phyloP scores from a whole-genome alignment of 2,113 vertebrate species.

The Psophia crepitans region DNA sequence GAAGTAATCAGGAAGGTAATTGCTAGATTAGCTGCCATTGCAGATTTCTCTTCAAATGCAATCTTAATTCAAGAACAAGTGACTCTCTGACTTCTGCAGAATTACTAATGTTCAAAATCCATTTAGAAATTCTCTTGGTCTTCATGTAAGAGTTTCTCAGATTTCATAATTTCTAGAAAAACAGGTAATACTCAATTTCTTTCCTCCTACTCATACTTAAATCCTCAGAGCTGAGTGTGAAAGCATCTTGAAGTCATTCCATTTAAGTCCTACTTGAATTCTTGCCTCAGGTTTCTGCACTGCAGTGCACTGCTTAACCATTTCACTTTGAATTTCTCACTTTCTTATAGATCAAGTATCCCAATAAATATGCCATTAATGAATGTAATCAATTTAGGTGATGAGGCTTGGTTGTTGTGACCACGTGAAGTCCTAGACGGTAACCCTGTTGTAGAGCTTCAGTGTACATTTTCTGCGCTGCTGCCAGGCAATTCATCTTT shows the following conservation, averaged over 20 bases:
- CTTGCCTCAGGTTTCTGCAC: neutral
- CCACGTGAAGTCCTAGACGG: neutral
- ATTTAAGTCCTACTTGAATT: neutral
- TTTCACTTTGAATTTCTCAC: neutral
- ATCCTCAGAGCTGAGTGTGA: neutral
- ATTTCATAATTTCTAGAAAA: neutral
- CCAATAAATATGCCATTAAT: neutral
- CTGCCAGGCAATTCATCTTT: neutral
- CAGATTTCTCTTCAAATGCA: neutral
- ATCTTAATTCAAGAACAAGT: neutral
- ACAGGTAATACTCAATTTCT: neutral
- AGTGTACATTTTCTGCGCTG: neutral
- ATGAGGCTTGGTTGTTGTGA: neutral
- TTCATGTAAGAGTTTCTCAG: neutral
- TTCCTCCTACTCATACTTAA: neutral
- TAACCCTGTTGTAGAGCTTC: neutral
- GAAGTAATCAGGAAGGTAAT: constrained; percentile 23
- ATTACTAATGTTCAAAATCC: neutral
- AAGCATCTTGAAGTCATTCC: neutral
- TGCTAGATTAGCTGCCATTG: neutral
- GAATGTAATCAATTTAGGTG: neutral
- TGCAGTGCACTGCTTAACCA: neutral
- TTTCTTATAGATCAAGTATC: neutral
- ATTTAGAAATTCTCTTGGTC: neutral
- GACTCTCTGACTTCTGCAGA: neutral